Conservation (phyloP, 2,113 vertebrate genomes). For the Aptenodytes forsteri region DNA sequence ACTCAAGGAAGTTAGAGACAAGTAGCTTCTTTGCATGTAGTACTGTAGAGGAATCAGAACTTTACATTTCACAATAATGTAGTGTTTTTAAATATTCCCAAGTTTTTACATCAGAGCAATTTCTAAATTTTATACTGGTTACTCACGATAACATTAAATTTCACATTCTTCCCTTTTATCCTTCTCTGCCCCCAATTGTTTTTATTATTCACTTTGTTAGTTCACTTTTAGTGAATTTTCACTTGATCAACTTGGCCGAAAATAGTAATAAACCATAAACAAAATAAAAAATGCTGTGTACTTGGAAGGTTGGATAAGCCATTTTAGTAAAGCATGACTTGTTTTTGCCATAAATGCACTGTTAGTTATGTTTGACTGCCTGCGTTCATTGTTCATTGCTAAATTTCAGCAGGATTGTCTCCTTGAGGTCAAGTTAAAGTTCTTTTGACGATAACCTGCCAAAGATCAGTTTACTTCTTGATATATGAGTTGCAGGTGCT, state of each 20-base stretch:
- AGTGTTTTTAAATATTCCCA: background rate
- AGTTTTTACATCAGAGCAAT: background rate
- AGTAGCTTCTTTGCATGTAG: background rate
- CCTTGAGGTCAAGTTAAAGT: background rate
- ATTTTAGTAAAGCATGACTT: slow-evolving; percentile 6
- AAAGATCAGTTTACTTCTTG: background rate
- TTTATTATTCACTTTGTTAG: background rate
- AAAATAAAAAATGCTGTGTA: background rate
- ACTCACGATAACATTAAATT: background rate
- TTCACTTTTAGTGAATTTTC: background rate
- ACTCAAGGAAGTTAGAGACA: background rate
- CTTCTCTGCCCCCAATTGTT: background rate
- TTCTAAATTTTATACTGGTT: background rate
- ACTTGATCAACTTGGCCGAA: background rate
- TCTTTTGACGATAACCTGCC: background rate
- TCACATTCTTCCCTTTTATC: background rate
- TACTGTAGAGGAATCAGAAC: background rate
- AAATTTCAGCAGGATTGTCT: background rate
- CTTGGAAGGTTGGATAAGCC: background rate
- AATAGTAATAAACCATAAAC: background rate
- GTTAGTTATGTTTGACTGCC: background rate
- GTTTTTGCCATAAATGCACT: background rate
- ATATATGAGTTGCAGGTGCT: background rate
- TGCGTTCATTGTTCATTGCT: background rate
- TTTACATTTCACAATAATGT: background rate